phyloP scores from a whole-genome alignment of 2,888 invertebrate genomes.

The Troides oblongomaculatus region DNA sequence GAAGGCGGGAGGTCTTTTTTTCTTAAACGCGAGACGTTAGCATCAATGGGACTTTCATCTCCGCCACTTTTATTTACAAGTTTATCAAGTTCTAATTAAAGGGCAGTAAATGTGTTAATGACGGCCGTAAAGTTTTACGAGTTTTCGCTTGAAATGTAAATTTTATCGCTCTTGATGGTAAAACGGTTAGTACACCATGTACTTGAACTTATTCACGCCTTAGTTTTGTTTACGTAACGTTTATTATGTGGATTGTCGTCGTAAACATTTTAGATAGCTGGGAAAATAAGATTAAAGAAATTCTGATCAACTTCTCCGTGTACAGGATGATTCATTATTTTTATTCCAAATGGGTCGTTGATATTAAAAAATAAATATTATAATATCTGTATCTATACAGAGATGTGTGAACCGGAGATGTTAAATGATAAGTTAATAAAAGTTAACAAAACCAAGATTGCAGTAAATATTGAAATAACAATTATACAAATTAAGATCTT shows the following conservation, averaged over 20 bases:
- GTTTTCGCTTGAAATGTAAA: conserved; percentile 61
- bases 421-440: no score
- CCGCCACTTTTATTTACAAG: conserved; percentile 53
- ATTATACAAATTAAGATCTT: no score
- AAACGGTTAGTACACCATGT: conserved; percentile 42
- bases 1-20: conserved; percentile 51
- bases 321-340: neutral
- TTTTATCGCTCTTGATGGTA: conserved; percentile 50
- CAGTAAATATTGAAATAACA: no score
- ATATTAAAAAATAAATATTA: no score
- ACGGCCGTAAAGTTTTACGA: conserved; percentile 59
- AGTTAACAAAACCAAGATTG: no score
- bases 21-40: conserved; percentile 43
- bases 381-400: no score
- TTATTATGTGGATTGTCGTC: conserved; percentile 31
- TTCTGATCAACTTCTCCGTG: conserved; percentile 8
- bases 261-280: conserved; percentile 7
- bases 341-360: no score
- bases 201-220: conserved; percentile 48
- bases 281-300: conserved; percentile 8
- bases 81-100: conserved; percentile 68
- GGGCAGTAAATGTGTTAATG: conserved; percentile 57
- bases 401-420: no score
- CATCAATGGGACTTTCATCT: conserved; percentile 63
- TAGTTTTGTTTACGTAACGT: conserved; percentile 40